Base-by-base conservation (phyloP, 1,140 invertebrate species). In the Bombus huntii region DNA sequence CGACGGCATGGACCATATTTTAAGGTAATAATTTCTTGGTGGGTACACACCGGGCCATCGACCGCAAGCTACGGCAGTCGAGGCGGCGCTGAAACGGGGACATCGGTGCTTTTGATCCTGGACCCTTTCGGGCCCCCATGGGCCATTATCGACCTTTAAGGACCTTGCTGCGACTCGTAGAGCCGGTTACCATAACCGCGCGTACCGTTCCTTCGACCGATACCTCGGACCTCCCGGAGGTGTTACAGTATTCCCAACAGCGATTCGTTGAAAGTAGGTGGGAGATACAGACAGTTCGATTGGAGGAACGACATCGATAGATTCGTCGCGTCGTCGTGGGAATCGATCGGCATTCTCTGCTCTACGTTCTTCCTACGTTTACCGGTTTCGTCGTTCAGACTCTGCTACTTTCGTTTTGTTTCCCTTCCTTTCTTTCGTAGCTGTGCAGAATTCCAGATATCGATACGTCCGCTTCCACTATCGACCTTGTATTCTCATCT, bases 91-190 rank as follows among this genome's bases (percentile, higher is more conserved):
- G 77, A 91, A 92, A 93, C 92, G 89, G 91, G 91, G 92, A 91
- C 92, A 92, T 92, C 92, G 92, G 85, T 90, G 88, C 89, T 86
- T 89, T 92, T 92, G 92, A 87, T 93, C 92, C 90, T 86, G 87
- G 88, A 66, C 83, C 86, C 86, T 85, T 82, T 74, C 71, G 68
- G 87, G 86, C 83, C 91, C 83, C 83, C 68, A 82, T 84, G 87
- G 87, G 88, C 92, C 87, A 94, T 94, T 93, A 94, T 93, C 93
- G 93, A 93, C 92, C 93, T 93, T 93, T 92, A 93, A 93, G 92
- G 92, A 93, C 93, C 93, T 93, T 92, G 92, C 92, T 90, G 92
- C 93, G 91, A 90, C 92, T 92, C 90, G 92, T 89, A 92, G 88
- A 89, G 91, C 92, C 92, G 89, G 89, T 91, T 89, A 90, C 90